phyloP scores from a whole-genome alignment of 2,113 vertebrate species.

The Alosa alosa region DNA sequence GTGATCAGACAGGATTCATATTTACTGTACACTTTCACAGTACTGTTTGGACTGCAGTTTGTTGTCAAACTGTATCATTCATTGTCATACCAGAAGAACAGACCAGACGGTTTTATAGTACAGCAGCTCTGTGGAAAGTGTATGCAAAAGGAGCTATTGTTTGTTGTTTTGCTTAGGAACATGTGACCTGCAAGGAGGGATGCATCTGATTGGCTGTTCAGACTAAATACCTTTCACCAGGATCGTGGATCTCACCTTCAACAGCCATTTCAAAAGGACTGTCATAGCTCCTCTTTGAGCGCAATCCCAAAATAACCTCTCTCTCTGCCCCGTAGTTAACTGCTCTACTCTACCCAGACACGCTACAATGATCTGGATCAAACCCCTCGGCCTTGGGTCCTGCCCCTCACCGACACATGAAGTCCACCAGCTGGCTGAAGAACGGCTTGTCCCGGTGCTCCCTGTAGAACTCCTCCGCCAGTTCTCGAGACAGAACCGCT shows the following conservation, averaged over 20 bases:
- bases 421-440: conserved; percentile 75
- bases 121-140: too few relatives aligned
- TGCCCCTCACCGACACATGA: conserved; percentile 77
- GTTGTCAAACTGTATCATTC: too few relatives aligned
- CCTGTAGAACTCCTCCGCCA: conserved; percentile 80
- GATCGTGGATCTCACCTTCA: neutral
- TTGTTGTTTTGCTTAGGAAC: neutral
- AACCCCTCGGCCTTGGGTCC: neutral
- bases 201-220: neutral
- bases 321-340: neutral
- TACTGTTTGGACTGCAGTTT: too few relatives aligned
- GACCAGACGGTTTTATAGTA: too few relatives aligned
- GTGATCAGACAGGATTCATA: too few relatives aligned
- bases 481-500: conserved; percentile 67
- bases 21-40: too few relatives aligned
- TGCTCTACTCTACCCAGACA: neutral
- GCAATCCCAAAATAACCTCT: neutral
- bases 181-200: neutral
- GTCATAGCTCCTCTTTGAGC: neutral
- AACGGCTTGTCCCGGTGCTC: conserved; percentile 77
- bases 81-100: too few relatives aligned
- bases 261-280: neutral
- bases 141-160: neutral
- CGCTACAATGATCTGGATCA: neutral
- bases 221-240: neutral